Conservation (phyloP, 2,888 invertebrate species). For the Papilio protenor region DNA sequence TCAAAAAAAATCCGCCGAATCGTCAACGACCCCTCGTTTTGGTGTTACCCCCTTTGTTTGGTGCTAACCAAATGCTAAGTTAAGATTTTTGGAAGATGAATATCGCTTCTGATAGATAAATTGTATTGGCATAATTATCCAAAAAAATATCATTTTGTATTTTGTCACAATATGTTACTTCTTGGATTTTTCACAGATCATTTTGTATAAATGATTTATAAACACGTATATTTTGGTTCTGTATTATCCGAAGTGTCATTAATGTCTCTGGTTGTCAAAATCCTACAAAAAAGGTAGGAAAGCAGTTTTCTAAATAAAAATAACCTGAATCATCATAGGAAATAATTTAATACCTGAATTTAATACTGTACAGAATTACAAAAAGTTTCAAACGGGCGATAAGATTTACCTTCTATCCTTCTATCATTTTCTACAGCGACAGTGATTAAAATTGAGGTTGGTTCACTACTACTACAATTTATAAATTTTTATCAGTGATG, state of each 20-base stretch:
- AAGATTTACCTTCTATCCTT: background rate
- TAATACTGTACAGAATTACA: background rate
- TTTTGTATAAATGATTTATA: background rate
- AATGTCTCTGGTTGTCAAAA: slow-evolving; percentile 23
- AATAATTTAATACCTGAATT: background rate
- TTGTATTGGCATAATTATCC: background rate
- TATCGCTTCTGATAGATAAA: background rate
- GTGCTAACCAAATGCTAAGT: slow-evolving; percentile 1
- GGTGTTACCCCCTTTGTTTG: slow-evolving; percentile 42
- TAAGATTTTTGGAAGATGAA: background rate
- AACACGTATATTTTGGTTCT: background rate
- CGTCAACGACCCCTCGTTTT: slow-evolving; percentile 54
- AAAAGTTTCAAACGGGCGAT: background rate
- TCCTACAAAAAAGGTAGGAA: slow-evolving; percentile 14
- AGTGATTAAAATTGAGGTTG: slow-evolving; percentile 26
- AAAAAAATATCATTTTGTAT: background rate
- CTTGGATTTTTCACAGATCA: background rate
- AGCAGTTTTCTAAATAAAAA: slow-evolving; percentile 29
- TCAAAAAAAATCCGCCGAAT: slow-evolving; percentile 83
- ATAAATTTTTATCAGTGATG: background rate
- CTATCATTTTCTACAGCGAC: background rate
- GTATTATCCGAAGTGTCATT: background rate
- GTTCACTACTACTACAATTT: background rate
- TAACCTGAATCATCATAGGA: slow-evolving; percentile 38
- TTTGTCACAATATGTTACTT: background rate